These are phyloP conservation scores for Miniopterus natalensis DNA, from an alignment of 2,113 vertebrate genomes.

Conservation along the genomic window DNA sequence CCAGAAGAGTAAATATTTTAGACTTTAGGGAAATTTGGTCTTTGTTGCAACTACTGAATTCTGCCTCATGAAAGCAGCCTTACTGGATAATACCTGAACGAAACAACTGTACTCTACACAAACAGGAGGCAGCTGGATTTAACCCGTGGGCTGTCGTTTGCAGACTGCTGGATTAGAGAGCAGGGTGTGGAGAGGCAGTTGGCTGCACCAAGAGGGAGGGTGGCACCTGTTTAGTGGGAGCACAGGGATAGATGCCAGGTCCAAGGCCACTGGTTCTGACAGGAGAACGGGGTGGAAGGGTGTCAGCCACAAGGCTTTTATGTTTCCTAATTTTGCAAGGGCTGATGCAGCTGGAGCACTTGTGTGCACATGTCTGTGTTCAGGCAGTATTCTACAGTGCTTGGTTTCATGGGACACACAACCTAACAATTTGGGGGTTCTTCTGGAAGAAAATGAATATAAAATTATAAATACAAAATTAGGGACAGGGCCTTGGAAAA, in stretches of 20 bases:
- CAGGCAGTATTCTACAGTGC: accelerated
- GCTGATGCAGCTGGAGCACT: accelerated
- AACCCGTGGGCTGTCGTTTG: too few relatives aligned
- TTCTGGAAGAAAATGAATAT: not conserved
- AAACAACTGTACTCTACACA: not conserved
- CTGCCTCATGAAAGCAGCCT: not conserved
- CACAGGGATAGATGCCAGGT: not conserved
- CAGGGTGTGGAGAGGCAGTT: not conserved
- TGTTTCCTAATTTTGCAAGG: not conserved
- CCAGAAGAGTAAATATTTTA: not conserved
- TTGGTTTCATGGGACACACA: not conserved
- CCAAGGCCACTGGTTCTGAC: not conserved
- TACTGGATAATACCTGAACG: accelerated
- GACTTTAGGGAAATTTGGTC: not conserved
- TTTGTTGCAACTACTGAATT: not conserved
- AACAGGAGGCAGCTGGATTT: not conserved
- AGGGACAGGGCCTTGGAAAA: not conserved
- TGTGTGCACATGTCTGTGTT: not conserved
- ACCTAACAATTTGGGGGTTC: not conserved
- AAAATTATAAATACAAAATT: conserved; percentile 40
- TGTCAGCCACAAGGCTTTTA: not conserved
- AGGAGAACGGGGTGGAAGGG: too few relatives aligned
- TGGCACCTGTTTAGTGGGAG: not conserved
- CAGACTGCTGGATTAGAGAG: not conserved
- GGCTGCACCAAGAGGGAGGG: too few relatives aligned